Percentiles rank a stretch among this genome's conserved stretches.
phyloP scores from a whole-genome alignment of 2,888 invertebrate species.

The Drosophila heteroneura region DNA sequence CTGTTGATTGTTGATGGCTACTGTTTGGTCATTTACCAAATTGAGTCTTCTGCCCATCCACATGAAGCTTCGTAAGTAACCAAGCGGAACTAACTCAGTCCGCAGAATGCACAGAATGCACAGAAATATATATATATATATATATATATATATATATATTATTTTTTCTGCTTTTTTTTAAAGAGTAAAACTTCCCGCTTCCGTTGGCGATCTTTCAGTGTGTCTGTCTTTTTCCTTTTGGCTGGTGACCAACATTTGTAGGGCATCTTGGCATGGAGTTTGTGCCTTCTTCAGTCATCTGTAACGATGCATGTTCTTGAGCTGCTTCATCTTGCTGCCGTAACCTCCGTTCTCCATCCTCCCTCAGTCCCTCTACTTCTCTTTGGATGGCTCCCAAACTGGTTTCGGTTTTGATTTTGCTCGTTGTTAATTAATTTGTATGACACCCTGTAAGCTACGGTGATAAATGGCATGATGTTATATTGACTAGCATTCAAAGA shows the following conservation, averaged over 20 bases:
- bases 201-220: constrained; percentile 53
- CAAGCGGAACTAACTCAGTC: constrained; percentile 62
- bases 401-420: constrained; percentile 61
- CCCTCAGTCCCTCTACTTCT: constrained; percentile 6
- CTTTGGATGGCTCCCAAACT: constrained; percentile 46
- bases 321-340: constrained; percentile 63
- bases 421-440: constrained; percentile 60
- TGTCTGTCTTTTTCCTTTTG: constrained; percentile 30
- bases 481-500: background rate
- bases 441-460: constrained; percentile 8
- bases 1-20: constrained; percentile 51
- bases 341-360: constrained; percentile 10
- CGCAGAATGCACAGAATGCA: constrained; percentile 11
- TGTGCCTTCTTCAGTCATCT: constrained; percentile 42
- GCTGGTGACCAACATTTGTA: constrained; percentile 51
- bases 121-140: background rate
- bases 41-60: constrained; percentile 52
- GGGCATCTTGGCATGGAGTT: constrained; percentile 56
- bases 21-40: constrained; percentile 75
- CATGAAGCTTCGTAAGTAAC: constrained; percentile 46
- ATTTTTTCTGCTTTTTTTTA: constrained; percentile 13
- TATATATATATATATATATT: constrained; percentile 11
- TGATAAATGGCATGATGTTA: background rate
- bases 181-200: constrained; percentile 58
- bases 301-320: constrained; percentile 65